Evolutionary conservation across 2,113 vertebrate genomes (phyloP), one percentile per base, ranked within the genome.

Genomic region (Lota lota): DNA sequence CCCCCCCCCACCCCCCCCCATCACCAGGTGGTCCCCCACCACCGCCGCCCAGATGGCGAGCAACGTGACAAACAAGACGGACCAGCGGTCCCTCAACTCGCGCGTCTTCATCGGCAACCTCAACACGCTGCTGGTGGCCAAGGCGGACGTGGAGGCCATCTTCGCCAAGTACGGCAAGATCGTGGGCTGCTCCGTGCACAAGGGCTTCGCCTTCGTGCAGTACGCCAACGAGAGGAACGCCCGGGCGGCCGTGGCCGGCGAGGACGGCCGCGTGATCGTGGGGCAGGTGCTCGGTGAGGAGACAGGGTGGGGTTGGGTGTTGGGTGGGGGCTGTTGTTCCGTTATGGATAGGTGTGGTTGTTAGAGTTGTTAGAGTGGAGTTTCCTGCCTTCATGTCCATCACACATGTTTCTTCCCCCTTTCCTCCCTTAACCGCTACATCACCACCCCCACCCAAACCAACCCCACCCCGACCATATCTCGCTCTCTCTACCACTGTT

Each of bases 51-150:
- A 77, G 22, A 94, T 96, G 94, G 93, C 94, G 74, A 94, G 94
- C 88, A 96, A 96, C 74, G 94, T 96, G 74, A 96, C 94, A 86
- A 96, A 96, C 91, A 96, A 95, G 89, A 96, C 92, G 1, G 95
- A 96, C 79, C 94, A 93, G 0, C 93, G 93, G 40, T 96, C 95
- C 62, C 87, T 96, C 83, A 96, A 96, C 81, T 96, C 95, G 16
- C 93, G 95, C 8, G 94, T 96, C 57, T 96, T 96, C 88, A 95
- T 96, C 64, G 95, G 95, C 33, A 96, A 96, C 90, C 94, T 96
- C 69, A 96, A 96, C 85, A 95, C 95, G 5, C 88, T 96, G 81
- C 91, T 96, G 86, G 95, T 96, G 79, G 95, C 95, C 91, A 96
- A 96, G 81, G 92, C 92, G 6, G 94, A 96, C 36, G 94, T 96